A percentile compares a stretch with the other conserved stretches of the same genome.
Evolutionary conservation across 2,113 vertebrate species (phyloP).

Genomic region (Hassar affinis): DNA sequence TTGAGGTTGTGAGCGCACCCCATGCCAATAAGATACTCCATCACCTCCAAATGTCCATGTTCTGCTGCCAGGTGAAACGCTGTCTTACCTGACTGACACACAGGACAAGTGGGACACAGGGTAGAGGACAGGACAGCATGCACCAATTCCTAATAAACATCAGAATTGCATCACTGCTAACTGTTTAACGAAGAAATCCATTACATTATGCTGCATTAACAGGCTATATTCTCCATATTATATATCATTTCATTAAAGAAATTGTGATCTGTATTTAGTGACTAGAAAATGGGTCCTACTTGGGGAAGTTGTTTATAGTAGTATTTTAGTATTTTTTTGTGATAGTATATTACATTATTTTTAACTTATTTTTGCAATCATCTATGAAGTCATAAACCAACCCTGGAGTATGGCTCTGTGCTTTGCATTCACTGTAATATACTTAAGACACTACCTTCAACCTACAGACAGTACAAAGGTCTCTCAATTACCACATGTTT

Average conservation of each 20-base stretch:
- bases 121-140: slow-evolving; percentile 5
- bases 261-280: not conserved
- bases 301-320: not conserved
- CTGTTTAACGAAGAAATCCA: not conserved
- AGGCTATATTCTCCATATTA: not conserved
- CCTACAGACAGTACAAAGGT: not conserved
- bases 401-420: not conserved
- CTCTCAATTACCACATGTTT: not conserved
- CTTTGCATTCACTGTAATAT: not conserved
- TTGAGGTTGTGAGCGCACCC: slow-evolving; percentile 77
- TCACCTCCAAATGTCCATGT: slow-evolving; percentile 74
- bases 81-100: slow-evolving; percentile 75
- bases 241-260: not conserved
- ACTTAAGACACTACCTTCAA: not conserved
- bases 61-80: slow-evolving; percentile 83
- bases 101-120: slow-evolving; percentile 24
- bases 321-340: not conserved
- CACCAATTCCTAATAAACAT: not conserved
- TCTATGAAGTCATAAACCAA: not conserved
- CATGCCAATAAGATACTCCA: slow-evolving; percentile 80
- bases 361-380: not conserved
- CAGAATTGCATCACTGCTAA: slow-evolving; percentile 1
- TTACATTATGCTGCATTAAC: not conserved
- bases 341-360: not conserved
- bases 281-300: not conserved